Conservation (phyloP, 2,888 invertebrate species). For the Lithophane leautieri region DNA sequence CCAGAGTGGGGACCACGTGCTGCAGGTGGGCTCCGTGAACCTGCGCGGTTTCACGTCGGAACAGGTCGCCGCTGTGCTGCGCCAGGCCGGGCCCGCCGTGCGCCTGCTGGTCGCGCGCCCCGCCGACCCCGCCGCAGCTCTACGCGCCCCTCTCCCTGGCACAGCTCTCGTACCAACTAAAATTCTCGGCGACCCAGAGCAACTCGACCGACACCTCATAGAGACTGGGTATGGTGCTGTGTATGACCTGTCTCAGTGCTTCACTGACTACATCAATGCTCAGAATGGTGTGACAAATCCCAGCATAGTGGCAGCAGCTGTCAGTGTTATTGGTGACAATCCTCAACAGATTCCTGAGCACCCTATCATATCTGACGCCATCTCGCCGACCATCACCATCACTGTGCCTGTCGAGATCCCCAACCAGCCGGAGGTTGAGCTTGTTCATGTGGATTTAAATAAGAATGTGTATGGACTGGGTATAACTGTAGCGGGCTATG, state of each 20-base stretch:
- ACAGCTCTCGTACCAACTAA: conserved; percentile 98
- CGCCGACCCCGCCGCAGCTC: conserved; percentile 95
- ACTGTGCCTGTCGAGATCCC: conserved; percentile 90
- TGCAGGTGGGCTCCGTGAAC: conserved; percentile 98
- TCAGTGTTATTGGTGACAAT: conserved; percentile 86
- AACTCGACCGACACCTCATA: conserved; percentile 95
- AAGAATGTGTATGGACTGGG: conserved; percentile 98
- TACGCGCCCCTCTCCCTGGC: conserved; percentile 94
- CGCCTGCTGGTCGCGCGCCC: conserved; percentile 98
- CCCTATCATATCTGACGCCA: conserved; percentile 79
- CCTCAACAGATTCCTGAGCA: conserved; percentile 84
- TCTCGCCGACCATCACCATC: conserved; percentile 87
- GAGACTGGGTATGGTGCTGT: conserved; percentile 93
- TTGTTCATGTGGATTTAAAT: conserved; percentile 96
- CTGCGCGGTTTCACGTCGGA: conserved; percentile 99
- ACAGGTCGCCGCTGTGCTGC: conserved; percentile 93
- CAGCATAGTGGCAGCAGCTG: conserved; percentile 83
- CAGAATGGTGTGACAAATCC: conserved; percentile 79
- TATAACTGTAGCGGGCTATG: conserved; percentile 99
- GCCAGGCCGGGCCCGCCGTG: conserved; percentile 95
- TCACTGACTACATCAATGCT: conserved; percentile 82
- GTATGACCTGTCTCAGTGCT: conserved; percentile 86
- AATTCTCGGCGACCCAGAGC: conserved; percentile 97
- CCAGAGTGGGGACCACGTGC: conserved; percentile 99
- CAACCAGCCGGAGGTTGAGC: conserved; percentile 96